These are phyloP conservation scores for Hirundichthys speculiger DNA, from an alignment of 2,113 vertebrate genomes.

Conservation along the genomic window DNA sequence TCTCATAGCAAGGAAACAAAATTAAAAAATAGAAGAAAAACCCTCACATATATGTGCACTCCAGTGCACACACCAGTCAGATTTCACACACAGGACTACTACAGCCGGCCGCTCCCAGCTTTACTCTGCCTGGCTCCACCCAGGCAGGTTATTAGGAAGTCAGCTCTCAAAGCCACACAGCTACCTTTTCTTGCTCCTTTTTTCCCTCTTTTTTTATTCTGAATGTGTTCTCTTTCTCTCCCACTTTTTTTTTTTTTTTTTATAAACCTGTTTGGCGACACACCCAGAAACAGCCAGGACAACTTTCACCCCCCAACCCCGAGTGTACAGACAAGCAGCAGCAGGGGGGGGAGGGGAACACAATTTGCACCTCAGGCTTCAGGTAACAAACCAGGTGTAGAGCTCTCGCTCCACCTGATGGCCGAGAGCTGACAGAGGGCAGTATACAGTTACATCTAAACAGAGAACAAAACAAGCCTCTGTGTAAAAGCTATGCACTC, in stretches of 20 bases:
- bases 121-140: conserved; percentile 63
- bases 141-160: conserved; percentile 74
- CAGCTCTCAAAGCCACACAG: conserved; percentile 32
- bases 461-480: conserved; percentile 24
- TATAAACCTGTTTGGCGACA: conserved; percentile 60
- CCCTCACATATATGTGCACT: conserved; percentile 19
- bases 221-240: conserved; percentile 7
- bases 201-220: conserved; percentile 10
- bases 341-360: conserved; percentile 39
- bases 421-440: conserved; percentile 24
- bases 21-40: background rate
- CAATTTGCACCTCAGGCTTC: conserved; percentile 43
- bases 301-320: conserved; percentile 33
- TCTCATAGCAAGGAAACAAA: conserved; percentile 73
- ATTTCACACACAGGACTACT: conserved; percentile 17
- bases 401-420: conserved; percentile 71
- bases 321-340: background rate
- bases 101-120: conserved; percentile 58
- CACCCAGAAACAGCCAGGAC: conserved; percentile 35
- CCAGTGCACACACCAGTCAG: conserved; percentile 53
- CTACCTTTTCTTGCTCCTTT: conserved; percentile 32
- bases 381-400: conserved; percentile 70
- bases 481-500: conserved; percentile 4
- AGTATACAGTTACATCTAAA: conserved; percentile 13
- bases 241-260: too few relatives aligned